phyloP scores from a whole-genome alignment of 1,140 invertebrate species.

The Colletes gigas region DNA sequence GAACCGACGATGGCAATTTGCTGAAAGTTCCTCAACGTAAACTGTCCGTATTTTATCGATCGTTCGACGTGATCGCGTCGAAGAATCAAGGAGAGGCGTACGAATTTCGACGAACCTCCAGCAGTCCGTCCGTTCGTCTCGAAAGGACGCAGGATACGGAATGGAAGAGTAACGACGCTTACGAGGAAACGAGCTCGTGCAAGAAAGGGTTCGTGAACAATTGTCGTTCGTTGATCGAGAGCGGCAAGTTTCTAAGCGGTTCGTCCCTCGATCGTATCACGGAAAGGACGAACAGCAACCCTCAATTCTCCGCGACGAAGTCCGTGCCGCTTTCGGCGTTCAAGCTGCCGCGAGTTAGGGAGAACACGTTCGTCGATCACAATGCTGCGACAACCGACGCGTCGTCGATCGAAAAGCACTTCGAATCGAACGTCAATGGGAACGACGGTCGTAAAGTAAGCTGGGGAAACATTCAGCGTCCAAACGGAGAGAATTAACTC shows the following conservation, averaged over 20 bases:
- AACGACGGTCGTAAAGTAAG: conserved; percentile 16
- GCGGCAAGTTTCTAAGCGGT: conserved; percentile 20
- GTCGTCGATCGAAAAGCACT: background rate
- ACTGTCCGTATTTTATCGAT: conserved; percentile 65
- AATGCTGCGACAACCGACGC: background rate
- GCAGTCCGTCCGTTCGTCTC: conserved; percentile 21
- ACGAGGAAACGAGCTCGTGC: background rate
- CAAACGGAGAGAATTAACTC: conserved; percentile 2
- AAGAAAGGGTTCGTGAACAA: conserved; percentile 10
- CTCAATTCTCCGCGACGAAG: background rate
- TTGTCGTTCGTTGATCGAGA: conserved; percentile 33
- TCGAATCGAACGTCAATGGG: background rate
- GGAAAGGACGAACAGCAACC: background rate
- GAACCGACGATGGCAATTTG: background rate
- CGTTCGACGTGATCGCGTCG: conserved; percentile 63
- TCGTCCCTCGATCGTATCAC: background rate
- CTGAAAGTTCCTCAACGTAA: conserved; percentile 58
- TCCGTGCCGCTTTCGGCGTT: no score
- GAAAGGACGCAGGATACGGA: background rate
- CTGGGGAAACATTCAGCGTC: background rate
- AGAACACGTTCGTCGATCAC: background rate
- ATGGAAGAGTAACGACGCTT: background rate
- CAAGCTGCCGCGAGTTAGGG: background rate
- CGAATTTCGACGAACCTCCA: conserved; percentile 19
- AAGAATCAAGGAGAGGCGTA: background rate